A percentile compares a stretch with the other conserved stretches of the same genome.
phyloP scores from a whole-genome alignment of 92 coral and sea anemone genomes.

The Palythoa caribaeorum region DNA sequence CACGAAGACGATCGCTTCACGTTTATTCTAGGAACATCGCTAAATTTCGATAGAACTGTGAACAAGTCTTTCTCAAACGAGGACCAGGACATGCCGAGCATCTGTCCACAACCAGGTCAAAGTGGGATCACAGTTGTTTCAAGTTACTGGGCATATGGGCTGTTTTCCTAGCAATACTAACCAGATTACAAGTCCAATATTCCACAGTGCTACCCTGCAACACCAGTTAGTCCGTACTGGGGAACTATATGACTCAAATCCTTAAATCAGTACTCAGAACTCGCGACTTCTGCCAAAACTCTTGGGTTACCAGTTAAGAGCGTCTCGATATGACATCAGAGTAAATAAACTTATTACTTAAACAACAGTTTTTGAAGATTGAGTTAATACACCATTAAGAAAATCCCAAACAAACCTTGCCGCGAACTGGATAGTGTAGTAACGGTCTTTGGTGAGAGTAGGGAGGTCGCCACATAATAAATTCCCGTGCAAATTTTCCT shows the following conservation, averaged over 20 bases:
- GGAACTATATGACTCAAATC: conserved; percentile 41
- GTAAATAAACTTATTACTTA: conserved; percentile 78
- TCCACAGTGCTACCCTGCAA: conserved; percentile 34
- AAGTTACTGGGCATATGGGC: conserved; percentile 86
- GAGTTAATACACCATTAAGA: conserved; percentile 44
- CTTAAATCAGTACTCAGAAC: conserved; percentile 59
- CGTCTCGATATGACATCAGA: conserved; percentile 78
- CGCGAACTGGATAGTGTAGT: conserved; percentile 85
- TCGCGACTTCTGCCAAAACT: conserved; percentile 78
- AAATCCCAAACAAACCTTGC: conserved; percentile 72
- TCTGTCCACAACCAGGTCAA: conserved; percentile 77
- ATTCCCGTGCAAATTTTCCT: conserved; percentile 63
- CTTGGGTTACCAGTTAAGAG: conserved; percentile 79
- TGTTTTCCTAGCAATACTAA: conserved; percentile 64
- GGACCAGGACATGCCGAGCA: conserved; percentile 81
- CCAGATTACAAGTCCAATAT: conserved; percentile 57
- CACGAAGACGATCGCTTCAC: conserved; percentile 4
- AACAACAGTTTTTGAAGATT: conserved; percentile 47
- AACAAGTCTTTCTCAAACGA: conserved; percentile 50
- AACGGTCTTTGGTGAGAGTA: conserved; percentile 86
- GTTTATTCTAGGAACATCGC: conserved; percentile 27
- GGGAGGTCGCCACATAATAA: conserved; percentile 92
- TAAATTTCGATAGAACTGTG: conserved; percentile 50
- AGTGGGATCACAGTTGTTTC: conserved; percentile 82
- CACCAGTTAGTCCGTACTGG: conserved; percentile 23